phyloP scores from a whole-genome alignment of 2,888 invertebrate species.

The Chrysopilus asiliformis region DNA sequence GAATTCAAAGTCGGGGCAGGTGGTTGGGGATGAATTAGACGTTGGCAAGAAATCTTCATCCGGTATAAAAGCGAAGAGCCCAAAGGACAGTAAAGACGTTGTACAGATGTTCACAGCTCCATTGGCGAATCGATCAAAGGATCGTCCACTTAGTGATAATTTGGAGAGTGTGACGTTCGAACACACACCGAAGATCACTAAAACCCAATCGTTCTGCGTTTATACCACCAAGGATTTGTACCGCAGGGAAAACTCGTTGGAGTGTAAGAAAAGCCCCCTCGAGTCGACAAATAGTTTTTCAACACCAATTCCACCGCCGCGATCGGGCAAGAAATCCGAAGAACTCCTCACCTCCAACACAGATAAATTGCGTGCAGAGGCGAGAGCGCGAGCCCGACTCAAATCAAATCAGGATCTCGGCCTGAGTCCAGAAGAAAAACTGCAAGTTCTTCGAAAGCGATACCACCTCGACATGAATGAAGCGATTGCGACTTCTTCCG shows the following conservation, averaged over 20 bases:
- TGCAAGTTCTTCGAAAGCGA: constrained; percentile 39
- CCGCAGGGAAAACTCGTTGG: constrained; percentile 1
- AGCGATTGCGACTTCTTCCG: constrained; percentile 9
- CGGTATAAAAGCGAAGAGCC: constrained; percentile 13
- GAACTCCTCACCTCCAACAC: constrained; percentile 27
- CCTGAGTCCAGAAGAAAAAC: constrained; percentile 53
- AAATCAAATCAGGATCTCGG: constrained; percentile 63
- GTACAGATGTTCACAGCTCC: constrained; percentile 17
- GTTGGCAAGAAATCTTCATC: neutral
- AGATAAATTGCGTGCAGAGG: constrained; percentile 48
- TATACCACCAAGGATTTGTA: constrained; percentile 9
- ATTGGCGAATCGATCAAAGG: constrained; percentile 21
- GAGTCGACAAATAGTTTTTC: constrained; percentile 25
- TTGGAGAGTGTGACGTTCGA: constrained; percentile 17
- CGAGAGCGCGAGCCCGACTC: constrained; percentile 49
- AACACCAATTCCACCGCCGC: constrained; percentile 41
- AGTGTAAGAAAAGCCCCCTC: neutral
- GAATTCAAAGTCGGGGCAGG: constrained; percentile 7
- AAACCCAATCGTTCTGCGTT: constrained; percentile 30
- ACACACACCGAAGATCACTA: constrained; percentile 23
- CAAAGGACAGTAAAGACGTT: constrained; percentile 21
- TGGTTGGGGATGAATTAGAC: neutral
- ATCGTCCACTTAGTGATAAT: constrained; percentile 32
- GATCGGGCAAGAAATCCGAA: constrained; percentile 26
- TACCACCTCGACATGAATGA: constrained; percentile 25